Conservation (phyloP, 2,113 vertebrate genomes). For the Pituophis catenifer region DNA sequence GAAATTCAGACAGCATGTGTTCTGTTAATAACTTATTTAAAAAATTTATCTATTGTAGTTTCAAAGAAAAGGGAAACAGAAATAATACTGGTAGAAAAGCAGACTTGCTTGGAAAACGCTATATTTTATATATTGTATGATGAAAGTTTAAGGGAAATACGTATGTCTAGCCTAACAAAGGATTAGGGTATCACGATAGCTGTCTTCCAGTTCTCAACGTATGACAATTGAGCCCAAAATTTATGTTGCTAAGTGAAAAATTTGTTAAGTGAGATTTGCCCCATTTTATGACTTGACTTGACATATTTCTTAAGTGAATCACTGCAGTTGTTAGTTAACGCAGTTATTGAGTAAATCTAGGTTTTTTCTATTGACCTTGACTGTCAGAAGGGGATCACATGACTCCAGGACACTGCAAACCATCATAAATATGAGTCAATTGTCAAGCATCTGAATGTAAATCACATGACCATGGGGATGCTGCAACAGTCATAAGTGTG, state of each 20-base stretch:
- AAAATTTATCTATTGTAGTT: background rate
- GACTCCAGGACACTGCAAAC: background rate
- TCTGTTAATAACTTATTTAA: background rate
- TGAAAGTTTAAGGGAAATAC: background rate
- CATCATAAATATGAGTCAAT: background rate
- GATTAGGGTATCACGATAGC: background rate
- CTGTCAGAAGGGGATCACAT: background rate
- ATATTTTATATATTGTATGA: background rate
- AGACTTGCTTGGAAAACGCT: background rate
- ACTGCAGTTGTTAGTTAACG: background rate
- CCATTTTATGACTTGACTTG: background rate
- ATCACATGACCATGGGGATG: background rate
- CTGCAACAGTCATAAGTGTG: background rate
- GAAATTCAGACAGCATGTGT: background rate
- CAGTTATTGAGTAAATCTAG: background rate
- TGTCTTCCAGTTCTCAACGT: background rate
- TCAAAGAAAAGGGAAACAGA: background rate
- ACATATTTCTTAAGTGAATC: background rate
- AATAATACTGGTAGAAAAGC: background rate
- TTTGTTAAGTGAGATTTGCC: background rate
- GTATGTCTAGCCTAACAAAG: background rate
- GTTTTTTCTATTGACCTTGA: background rate
- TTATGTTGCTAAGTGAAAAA: background rate
- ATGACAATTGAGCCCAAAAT: background rate
- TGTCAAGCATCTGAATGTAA: background rate